Base-by-base conservation (phyloP, 2,113 vertebrate species). In the Turdus rufiventris region DNA sequence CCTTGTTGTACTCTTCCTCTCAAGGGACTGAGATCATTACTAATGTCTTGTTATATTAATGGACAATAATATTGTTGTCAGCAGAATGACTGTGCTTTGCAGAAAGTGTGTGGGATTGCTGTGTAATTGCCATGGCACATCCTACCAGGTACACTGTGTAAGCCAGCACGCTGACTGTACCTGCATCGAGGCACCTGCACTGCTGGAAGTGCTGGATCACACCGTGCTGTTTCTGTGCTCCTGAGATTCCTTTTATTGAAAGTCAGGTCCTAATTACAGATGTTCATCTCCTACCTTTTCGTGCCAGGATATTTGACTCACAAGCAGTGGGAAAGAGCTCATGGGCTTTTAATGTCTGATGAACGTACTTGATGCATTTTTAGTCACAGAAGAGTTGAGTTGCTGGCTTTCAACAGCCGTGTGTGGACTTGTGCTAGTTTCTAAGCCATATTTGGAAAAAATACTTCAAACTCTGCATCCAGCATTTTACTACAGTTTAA, bases 81-180 rank as follows among this genome's bases (percentile, higher is more conserved):
- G 20, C 33, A 79, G 63, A 85, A 57, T 42, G 9, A 51, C 47
- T 54, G 19, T 43, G 10, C 28, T 73, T 20, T 58, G 16, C 40
- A 45, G 34, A n/a, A 36, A 1, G 3, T 43, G 15, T 33, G 50
- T 31, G 54, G 42, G 56, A 36, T 75, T 38, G 65, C 47, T 3
- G 3, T 18, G 3, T 58, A 51, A 40, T 58, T 86, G n/a, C 33
- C 2, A 0, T 47, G 60, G 51, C 45, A 33, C n/a, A 34, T 10
- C 53, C 13, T 33, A 19, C 43, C 34, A 12, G 29, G n/a, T 34
- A 47, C 15, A 11, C 19, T 0, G 0, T 33, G 29, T 54, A 29
- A 88, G 25, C 10, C 50, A 66, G 4, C 0, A 0, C n/a, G 70
- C 14, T 5, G 2, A 21, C 61, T 56, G 36, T 1, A 2, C 29